phyloP scores from a whole-genome alignment of 2,888 invertebrate genomes.

The Epistrophella euchroma region DNA sequence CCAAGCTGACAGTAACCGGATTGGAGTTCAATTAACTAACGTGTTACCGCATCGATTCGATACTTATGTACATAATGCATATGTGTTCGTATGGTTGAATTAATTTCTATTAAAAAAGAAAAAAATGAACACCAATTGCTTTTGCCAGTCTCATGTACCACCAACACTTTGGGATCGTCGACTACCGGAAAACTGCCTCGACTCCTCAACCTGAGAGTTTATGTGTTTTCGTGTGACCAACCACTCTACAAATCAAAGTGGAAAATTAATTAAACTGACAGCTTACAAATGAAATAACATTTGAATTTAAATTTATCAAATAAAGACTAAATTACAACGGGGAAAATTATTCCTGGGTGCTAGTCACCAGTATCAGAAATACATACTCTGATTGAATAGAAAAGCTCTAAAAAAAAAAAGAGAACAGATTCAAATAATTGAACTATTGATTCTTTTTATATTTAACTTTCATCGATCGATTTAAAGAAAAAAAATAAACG shows the following conservation, averaged over 20 bases:
- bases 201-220: not conserved
- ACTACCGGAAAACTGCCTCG: not conserved
- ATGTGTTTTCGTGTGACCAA: constrained; percentile 51
- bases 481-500: no score
- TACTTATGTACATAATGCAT: constrained; percentile 28
- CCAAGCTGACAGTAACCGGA: constrained; percentile 54
- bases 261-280: constrained; percentile 71
- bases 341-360: no score
- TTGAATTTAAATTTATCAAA: constrained; percentile 12
- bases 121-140: constrained; percentile 10
- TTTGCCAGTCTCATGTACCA: not conserved
- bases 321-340: not conserved
- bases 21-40: constrained; percentile 66
- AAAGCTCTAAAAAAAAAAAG: no score
- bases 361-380: no score
- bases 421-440: no score
- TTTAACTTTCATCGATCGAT: no score
- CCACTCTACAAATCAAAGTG: constrained; percentile 32
- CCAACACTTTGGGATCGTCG: constrained; percentile 9
- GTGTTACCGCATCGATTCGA: constrained; percentile 72
- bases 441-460: no score
- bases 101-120: constrained; percentile 49
- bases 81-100: constrained; percentile 52
- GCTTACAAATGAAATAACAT: constrained; percentile 46
- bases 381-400: no score